Conservation (phyloP, 2,797 vertebrate species). For the Etheostoma perlongum region DNA sequence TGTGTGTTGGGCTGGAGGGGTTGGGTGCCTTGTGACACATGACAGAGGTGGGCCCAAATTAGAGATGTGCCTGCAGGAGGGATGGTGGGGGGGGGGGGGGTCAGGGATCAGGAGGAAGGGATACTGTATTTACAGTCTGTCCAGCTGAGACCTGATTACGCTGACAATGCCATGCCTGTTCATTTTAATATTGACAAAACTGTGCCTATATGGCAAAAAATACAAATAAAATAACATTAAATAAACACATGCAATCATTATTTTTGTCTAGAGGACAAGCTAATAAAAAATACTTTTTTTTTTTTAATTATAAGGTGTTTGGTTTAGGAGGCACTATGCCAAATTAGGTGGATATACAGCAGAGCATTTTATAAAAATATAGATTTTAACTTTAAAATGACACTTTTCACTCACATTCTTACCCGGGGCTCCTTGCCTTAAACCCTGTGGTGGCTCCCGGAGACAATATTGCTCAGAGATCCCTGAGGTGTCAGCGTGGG, state of each 20-base stretch:
- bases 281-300: not conserved
- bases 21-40: conserved; percentile 69
- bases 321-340: not conserved
- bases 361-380: no score
- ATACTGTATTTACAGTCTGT: conserved; percentile 82
- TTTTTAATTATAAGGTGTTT: not conserved
- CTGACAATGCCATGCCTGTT: conserved; percentile 41
- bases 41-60: conserved; percentile 76
- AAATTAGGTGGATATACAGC: not conserved
- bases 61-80: conserved; percentile 60
- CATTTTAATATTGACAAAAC: not conserved
- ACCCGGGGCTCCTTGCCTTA: conserved; percentile 4
- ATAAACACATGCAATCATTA: not conserved
- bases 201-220: not conserved
- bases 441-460: conserved; percentile 5
- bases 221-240: not conserved
- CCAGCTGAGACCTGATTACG: conserved; percentile 81
- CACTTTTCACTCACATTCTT: conserved; percentile 15
- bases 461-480: conserved; percentile 55
- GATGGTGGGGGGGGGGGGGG: conserved; percentile 31
- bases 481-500: conserved; percentile 63
- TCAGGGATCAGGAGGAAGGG: conserved; percentile 23
- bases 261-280: not conserved
- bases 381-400: conserved; percentile 25
- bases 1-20: conserved; percentile 63